These are phyloP conservation scores for Ceratina australensis DNA, from an alignment of 1,140 invertebrate species.

Conservation along the genomic window DNA sequence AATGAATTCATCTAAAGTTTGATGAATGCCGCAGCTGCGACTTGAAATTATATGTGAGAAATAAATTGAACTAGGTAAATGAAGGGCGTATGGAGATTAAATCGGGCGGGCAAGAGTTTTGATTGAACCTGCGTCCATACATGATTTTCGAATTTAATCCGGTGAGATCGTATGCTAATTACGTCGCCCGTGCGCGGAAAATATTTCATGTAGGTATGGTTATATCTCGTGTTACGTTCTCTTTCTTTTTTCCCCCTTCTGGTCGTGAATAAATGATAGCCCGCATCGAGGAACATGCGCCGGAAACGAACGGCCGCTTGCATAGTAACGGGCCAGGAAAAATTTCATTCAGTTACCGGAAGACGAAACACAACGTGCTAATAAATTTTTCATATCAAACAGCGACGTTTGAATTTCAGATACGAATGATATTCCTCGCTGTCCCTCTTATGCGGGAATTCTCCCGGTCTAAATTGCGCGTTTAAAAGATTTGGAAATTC, in stretches of 20 bases:
- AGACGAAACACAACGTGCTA: background rate
- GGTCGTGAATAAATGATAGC: constrained; percentile 13
- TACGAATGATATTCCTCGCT: background rate
- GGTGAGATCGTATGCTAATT: background rate
- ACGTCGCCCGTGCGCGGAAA: background rate
- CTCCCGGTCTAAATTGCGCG: too few species aligned
- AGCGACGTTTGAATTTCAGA: background rate
- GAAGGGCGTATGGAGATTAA: too few species aligned
- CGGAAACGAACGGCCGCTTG: background rate
- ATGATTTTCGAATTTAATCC: background rate
- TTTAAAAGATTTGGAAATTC: too few species aligned
- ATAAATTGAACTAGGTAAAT: too few species aligned
- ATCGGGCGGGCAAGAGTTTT: too few species aligned
- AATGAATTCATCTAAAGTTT: too few species aligned
- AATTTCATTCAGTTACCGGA: background rate
- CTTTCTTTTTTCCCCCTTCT: too few species aligned
- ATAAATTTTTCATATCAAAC: constrained; percentile 7
- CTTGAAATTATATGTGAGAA: too few species aligned
- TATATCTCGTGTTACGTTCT: too few species aligned
- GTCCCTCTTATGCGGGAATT: too few species aligned
- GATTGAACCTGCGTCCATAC: background rate
- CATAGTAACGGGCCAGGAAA: background rate
- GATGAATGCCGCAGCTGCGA: too few species aligned
- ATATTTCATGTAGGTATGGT: background rate
- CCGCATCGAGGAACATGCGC: background rate